These are phyloP conservation scores for Drosophila vallismaia DNA, from an alignment of 2,888 invertebrate genomes.

Conservation along the genomic window DNA sequence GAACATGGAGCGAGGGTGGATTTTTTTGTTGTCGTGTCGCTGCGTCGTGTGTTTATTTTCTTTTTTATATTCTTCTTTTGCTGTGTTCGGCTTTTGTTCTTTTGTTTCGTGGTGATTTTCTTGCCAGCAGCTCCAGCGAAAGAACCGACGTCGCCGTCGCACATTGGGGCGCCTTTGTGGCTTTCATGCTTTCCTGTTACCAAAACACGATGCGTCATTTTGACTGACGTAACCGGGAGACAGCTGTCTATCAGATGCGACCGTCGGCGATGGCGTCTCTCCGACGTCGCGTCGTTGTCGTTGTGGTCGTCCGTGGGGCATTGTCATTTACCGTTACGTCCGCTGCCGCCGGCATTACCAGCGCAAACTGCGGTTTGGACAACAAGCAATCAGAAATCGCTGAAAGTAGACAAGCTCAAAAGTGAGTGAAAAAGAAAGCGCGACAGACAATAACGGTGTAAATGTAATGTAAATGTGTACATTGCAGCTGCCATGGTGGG, in stretches of 20 bases:
- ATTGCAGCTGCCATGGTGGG: neutral
- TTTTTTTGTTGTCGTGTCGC: slow-evolving; percentile 43
- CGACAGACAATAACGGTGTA: slow-evolving; percentile 33
- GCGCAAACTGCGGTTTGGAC: slow-evolving; percentile 79
- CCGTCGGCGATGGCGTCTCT: slow-evolving; percentile 53
- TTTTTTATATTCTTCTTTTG: slow-evolving; percentile 12
- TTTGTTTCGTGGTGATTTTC: slow-evolving; percentile 72
- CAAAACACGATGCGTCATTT: slow-evolving; percentile 85
- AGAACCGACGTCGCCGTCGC: slow-evolving; percentile 37
- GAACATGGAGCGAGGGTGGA: slow-evolving; percentile 44
- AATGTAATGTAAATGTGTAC: neutral
- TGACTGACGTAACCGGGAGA: slow-evolving; percentile 84
- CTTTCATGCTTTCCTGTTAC: slow-evolving; percentile 83
- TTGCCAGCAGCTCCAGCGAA: slow-evolving; percentile 45
- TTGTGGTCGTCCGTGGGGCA: slow-evolving; percentile 23
- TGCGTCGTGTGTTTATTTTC: slow-evolving; percentile 34
- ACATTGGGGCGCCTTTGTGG: slow-evolving; percentile 53
- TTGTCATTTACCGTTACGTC: slow-evolving; percentile 72
- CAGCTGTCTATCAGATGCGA: slow-evolving; percentile 83
- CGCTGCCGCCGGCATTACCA: slow-evolving; percentile 70
- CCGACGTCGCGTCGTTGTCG: slow-evolving; percentile 43
- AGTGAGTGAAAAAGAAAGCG: slow-evolving; percentile 15
- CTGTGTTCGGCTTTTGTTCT: slow-evolving; percentile 64
- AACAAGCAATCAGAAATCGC: slow-evolving; percentile 81
- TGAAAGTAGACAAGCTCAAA: slow-evolving; percentile 30